A percentile compares a stretch with the other conserved stretches of the same genome.
These are phyloP conservation scores for Lordiphosa clarofinis DNA, from an alignment of 1,140 invertebrate species.

Conservation along the genomic window DNA sequence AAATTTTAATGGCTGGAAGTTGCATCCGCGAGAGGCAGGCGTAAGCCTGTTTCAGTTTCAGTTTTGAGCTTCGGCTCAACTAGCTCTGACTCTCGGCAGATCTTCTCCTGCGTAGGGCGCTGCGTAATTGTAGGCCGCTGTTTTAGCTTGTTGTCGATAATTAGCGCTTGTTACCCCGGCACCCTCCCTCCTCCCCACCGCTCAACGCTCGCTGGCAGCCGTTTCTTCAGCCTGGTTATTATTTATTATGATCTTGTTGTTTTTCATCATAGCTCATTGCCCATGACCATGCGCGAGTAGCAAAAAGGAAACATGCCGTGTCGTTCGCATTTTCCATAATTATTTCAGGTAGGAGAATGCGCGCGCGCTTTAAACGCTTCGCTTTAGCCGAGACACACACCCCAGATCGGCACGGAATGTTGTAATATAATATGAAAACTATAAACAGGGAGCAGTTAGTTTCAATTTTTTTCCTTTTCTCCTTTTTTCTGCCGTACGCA, in stretches of 20 bases:
- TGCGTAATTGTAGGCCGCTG: conserved; percentile 73
- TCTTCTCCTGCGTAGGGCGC: conserved; percentile 41
- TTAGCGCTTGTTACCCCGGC: conserved; percentile 71
- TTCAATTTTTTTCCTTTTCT: conserved; percentile 52
- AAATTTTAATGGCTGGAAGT: conserved; percentile 71
- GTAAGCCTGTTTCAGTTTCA: conserved; percentile 37
- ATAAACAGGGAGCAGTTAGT: conserved; percentile 66
- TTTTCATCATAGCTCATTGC: conserved; percentile 75
- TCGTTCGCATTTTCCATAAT: conserved; percentile 67
- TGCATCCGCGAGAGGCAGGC: conserved; percentile 21
- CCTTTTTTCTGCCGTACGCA: conserved; percentile 12
- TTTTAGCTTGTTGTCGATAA: conserved; percentile 76
- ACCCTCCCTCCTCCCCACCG: conserved; percentile 14
- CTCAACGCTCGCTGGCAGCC: conserved; percentile 5
- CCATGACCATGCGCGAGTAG: conserved; percentile 52
- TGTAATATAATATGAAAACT: conserved; percentile 59
- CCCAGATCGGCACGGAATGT: conserved; percentile 49
- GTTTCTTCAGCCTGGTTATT: conserved; percentile 56
- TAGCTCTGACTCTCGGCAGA: conserved; percentile 6
- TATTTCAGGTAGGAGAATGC: conserved; percentile 47
- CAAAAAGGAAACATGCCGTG: conserved; percentile 56
- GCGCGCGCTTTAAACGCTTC: conserved; percentile 55
- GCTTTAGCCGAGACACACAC: conserved; percentile 63
- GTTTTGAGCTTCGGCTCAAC: conserved; percentile 3
- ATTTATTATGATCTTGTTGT: conserved; percentile 76